Conservation (phyloP, 2,113 vertebrate genomes). For the Larimichthys polyactis region DNA sequence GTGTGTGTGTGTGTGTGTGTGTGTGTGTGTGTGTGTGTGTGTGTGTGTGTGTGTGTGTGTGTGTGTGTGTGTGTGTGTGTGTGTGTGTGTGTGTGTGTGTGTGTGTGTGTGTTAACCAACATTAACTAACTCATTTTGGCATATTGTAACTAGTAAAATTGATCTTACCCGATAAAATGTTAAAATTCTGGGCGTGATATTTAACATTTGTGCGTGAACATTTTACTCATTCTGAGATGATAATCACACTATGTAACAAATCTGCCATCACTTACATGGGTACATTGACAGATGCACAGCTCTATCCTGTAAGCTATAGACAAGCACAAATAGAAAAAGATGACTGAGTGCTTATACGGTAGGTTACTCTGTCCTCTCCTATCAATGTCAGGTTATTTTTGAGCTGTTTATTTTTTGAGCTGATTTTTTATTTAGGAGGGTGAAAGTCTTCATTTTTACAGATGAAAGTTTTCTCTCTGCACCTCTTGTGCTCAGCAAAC, state of each 20-base stretch:
- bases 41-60: no score
- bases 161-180: not conserved
- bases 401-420: constrained; percentile 15
- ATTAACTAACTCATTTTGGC: not conserved
- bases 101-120: not conserved
- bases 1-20: constrained; percentile 23
- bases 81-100: not conserved
- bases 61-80: no score
- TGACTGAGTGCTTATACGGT: constrained; percentile 8
- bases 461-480: constrained; percentile 32
- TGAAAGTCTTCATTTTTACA: constrained; percentile 31
- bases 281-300: constrained; percentile 2
- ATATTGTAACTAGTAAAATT: not conserved
- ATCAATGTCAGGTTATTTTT: constrained; percentile 38
- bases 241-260: not conserved
- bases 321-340: constrained; percentile 13
- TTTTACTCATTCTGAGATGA: constrained; percentile 9
- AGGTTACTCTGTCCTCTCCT: constrained; percentile 16
- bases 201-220: constrained; percentile 1
- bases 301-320: not conserved
- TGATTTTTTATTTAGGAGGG: constrained; percentile 14
- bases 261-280: constrained; percentile 4
- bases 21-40: constrained; percentile 3
- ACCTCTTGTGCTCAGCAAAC: constrained; percentile 57
- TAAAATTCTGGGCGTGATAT: not conserved